phyloP scores from a whole-genome alignment of 2,113 vertebrate genomes.

The Prinia subflava region DNA sequence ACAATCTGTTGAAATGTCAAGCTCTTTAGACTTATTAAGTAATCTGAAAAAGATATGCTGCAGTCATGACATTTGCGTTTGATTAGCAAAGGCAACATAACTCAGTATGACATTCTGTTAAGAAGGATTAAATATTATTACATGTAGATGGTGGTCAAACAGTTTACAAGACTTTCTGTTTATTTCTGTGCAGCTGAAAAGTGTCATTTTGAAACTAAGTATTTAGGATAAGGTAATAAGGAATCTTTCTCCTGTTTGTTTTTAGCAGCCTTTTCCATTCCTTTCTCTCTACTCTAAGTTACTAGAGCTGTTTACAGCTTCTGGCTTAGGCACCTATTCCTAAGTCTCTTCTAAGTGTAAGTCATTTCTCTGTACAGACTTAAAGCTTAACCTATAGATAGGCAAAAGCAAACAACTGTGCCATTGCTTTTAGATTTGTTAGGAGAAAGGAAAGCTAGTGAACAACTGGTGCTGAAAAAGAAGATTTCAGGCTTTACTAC shows the following conservation, averaged over 20 bases:
- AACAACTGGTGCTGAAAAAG: background rate
- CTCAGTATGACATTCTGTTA: background rate
- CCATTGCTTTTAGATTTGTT: background rate
- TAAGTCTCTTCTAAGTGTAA: background rate
- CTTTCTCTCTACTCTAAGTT: background rate
- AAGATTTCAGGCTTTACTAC: background rate
- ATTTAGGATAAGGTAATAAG: background rate
- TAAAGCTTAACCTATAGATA: background rate
- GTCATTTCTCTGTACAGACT: background rate
- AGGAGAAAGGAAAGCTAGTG: background rate
- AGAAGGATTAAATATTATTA: constrained; percentile 4
- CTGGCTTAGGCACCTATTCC: background rate
- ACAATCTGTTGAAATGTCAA: background rate
- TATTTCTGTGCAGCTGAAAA: background rate
- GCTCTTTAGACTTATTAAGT: background rate
- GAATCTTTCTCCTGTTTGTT: background rate
- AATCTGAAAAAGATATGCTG: background rate
- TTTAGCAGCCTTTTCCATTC: background rate
- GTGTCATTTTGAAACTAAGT: background rate
- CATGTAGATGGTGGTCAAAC: background rate
- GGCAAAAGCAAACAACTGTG: background rate
- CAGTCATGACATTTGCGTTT: background rate
- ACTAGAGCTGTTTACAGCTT: background rate
- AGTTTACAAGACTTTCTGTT: background rate
- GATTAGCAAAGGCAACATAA: constrained; percentile 10